Conservation (phyloP, 2,797 vertebrate species). For the Nannoperca australis region DNA sequence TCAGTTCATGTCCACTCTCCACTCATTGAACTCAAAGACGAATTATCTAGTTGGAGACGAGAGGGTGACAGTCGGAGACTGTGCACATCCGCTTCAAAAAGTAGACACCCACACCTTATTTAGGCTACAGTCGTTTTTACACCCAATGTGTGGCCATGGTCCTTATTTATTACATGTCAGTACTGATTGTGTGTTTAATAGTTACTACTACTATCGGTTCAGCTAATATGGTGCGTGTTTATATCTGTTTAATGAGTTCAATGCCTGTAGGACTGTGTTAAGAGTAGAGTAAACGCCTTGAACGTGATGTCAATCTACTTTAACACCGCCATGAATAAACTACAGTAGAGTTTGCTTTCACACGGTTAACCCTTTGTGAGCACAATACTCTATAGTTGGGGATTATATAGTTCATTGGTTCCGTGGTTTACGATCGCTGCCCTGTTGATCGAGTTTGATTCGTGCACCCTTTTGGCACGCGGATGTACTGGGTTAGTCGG, state of each 20-base stretch:
- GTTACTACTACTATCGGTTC: neutral
- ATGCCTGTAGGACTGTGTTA: neutral
- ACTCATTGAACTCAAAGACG: constrained; percentile 83
- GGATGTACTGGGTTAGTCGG: neutral
- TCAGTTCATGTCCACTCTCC: constrained; percentile 84
- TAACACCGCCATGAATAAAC: neutral
- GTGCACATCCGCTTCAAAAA: constrained; percentile 82
- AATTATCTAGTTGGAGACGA: constrained; percentile 81
- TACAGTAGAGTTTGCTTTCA: neutral
- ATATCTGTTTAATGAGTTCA: neutral
- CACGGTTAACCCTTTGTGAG: neutral
- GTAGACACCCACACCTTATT: constrained; percentile 74
- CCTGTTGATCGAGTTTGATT: constrained; percentile 51
- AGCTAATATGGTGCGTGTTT: neutral
- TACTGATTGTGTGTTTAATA: neutral
- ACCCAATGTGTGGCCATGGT: accelerated
- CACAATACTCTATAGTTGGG: neutral
- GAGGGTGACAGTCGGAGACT: constrained; percentile 55
- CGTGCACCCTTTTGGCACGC: neutral
- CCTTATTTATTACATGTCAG: neutral
- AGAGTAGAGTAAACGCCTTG: neutral
- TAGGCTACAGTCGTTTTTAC: neutral
- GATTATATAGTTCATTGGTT: constrained; percentile 56
- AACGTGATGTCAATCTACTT: neutral
- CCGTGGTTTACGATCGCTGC: constrained; percentile 56